Evolutionary conservation across 2,888 invertebrate species (phyloP).

Genomic region (Dendrolimus pini): DNA sequence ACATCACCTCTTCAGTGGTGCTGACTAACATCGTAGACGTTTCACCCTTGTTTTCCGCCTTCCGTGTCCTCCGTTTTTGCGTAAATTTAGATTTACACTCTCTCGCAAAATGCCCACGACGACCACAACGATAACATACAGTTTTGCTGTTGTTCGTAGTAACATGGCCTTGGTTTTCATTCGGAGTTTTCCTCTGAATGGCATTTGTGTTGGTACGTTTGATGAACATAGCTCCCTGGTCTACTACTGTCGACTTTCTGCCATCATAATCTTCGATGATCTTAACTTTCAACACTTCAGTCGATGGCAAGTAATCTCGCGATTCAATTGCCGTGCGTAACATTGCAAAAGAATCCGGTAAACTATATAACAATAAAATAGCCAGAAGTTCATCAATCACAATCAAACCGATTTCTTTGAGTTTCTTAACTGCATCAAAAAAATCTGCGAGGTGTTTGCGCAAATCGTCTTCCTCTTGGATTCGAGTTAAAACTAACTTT

Average conservation of each 20-base stretch:
- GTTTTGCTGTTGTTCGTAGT: slow-evolving; percentile 1
- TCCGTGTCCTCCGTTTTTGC: background rate
- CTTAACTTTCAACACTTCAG: slow-evolving; percentile 11
- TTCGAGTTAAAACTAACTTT: slow-evolving; percentile 4
- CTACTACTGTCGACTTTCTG: background rate
- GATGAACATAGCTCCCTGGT: slow-evolving; percentile 1
- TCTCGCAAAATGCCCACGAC: slow-evolving; percentile 9
- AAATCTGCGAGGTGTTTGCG: background rate
- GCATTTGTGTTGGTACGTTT: slow-evolving; percentile 1
- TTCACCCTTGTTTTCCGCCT: background rate
- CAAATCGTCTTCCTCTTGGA: slow-evolving; percentile 1
- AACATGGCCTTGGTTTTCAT: background rate
- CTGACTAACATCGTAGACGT: background rate
- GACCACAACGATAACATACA: slow-evolving; percentile 8
- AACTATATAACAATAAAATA: slow-evolving; percentile 9
- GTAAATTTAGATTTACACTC: slow-evolving; percentile 4
- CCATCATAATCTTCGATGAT: slow-evolving; percentile 9
- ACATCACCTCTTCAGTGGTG: slow-evolving; percentile 3
- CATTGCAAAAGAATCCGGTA: slow-evolving; percentile 14
- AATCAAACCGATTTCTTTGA: too few species aligned
- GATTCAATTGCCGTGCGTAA: slow-evolving; percentile 17
- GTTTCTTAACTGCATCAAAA: too few species aligned
- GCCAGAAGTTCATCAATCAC: too few species aligned
- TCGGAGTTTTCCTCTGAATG: too few species aligned
- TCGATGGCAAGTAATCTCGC: slow-evolving; percentile 14